phyloP scores from a whole-genome alignment of 2,888 invertebrate genomes.

The Phoenoteleia sp. region DNA sequence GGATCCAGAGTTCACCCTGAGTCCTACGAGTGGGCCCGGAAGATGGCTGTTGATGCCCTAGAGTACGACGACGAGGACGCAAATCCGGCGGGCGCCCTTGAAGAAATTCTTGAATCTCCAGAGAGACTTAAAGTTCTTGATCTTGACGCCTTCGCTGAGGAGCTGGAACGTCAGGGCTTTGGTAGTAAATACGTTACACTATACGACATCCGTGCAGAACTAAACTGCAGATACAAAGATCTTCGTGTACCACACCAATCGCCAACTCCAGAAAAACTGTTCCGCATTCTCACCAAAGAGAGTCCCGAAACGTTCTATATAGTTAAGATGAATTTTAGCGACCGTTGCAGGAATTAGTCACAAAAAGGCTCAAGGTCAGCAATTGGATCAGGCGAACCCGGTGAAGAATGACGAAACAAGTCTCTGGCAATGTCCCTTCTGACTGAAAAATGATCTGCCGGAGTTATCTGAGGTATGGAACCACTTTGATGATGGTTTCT shows the following conservation, averaged over 20 bases:
- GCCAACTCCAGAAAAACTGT: conserved; percentile 95
- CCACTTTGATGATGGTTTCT: conserved; percentile 98
- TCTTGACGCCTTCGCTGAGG: conserved; percentile 99
- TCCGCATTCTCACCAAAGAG: conserved; percentile 98
- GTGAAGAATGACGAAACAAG: conserved; percentile 98
- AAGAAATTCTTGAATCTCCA: conserved; percentile 98
- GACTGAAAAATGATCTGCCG: conserved; percentile 97
- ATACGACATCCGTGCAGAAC: conserved; percentile 98
- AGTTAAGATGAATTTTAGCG: conserved; percentile 94
- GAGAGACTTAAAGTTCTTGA: conserved; percentile 98
- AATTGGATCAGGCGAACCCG: conserved; percentile 98
- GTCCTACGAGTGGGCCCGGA: conserved; percentile 99
- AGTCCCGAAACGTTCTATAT: conserved; percentile 97
- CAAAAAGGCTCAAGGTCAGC: conserved; percentile 96
- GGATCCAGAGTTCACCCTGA: conserved; percentile 99
- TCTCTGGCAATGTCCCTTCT: conserved; percentile 99
- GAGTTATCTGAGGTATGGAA: conserved; percentile 99
- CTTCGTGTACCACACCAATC: conserved; percentile 92
- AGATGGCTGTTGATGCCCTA: conserved; percentile 99
- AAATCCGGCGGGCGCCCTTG: conserved; percentile 98
- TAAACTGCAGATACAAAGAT: conserved; percentile 98
- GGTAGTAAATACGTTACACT: conserved; percentile 97
- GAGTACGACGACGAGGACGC: conserved; percentile 99
- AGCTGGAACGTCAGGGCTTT: conserved; percentile 95
- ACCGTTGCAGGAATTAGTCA: conserved; percentile 94